These are phyloP conservation scores for Psittacus erithacus DNA, from an alignment of 2,113 vertebrate species.

Conservation along the genomic window DNA sequence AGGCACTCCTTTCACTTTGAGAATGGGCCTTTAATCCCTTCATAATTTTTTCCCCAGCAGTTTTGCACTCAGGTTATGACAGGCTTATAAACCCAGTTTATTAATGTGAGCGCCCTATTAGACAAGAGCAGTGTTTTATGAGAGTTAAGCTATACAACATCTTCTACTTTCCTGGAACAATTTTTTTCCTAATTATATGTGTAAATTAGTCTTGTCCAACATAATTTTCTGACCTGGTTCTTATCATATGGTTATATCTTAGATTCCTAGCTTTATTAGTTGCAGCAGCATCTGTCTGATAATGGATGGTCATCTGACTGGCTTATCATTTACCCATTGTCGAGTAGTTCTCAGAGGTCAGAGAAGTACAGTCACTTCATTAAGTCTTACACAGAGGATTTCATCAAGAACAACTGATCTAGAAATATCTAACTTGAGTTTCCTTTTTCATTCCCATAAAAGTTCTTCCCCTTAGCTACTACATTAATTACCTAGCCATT, in stretches of 20 bases:
- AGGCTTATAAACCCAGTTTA: not conserved
- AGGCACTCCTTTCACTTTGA: not conserved
- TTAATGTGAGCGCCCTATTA: not conserved
- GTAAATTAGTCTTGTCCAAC: not conserved
- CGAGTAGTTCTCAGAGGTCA: not conserved
- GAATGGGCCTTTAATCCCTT: not conserved
- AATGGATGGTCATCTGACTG: not conserved
- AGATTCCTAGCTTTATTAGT: not conserved
- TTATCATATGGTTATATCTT: not conserved
- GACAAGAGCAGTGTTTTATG: not conserved
- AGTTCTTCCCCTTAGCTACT: not conserved
- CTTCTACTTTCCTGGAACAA: not conserved
- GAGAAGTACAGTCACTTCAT: not conserved
- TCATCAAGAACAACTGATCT: not conserved
- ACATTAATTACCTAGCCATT: not conserved
- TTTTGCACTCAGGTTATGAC: not conserved
- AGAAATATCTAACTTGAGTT: not conserved
- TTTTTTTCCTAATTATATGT: not conserved
- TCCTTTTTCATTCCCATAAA: not conserved
- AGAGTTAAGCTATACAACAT: not conserved
- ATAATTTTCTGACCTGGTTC: not conserved
- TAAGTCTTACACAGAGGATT: not conserved
- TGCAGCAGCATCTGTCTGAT: not conserved
- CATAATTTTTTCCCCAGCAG: not conserved
- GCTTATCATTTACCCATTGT: not conserved